phyloP scores from a whole-genome alignment of 2,888 invertebrate species.

The Eueremaeus valkanovi region DNA sequence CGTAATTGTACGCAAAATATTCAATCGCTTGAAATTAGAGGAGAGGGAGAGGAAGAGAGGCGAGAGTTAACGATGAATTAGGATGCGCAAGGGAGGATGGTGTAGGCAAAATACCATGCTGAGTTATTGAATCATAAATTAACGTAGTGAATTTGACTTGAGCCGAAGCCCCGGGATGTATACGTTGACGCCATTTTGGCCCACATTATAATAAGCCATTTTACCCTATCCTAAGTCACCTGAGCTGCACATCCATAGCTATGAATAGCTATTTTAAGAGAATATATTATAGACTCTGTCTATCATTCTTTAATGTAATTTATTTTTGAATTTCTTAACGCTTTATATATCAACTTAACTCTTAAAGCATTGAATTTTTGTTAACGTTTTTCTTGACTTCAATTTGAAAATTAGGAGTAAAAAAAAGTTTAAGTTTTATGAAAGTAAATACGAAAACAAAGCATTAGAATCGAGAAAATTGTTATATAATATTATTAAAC shows the following conservation, averaged over 20 bases:
- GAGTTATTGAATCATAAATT: too few species aligned
- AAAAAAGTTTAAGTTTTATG: conserved; percentile 1
- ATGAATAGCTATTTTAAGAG: neutral
- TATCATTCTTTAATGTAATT: neutral
- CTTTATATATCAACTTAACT: neutral
- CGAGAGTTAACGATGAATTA: too few species aligned
- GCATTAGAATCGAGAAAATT: neutral
- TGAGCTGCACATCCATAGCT: too few species aligned
- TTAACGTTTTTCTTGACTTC: neutral
- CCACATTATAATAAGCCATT: too few species aligned
- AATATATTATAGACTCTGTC: neutral
- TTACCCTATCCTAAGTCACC: too few species aligned
- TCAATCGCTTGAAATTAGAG: neutral
- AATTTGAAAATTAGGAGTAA: neutral
- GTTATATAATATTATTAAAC: neutral
- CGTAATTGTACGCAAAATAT: conserved; percentile 1
- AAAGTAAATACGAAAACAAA: neutral
- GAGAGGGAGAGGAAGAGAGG: neutral
- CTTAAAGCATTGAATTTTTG: neutral
- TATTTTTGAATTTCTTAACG: neutral
- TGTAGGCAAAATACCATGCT: too few species aligned
- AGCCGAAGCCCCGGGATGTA: too few species aligned
- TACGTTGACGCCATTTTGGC: too few species aligned
- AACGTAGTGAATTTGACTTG: too few species aligned
- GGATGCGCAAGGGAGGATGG: too few species aligned